phyloP scores from a whole-genome alignment of 2,888 invertebrate species.

The Omphaloscelis lunosa region DNA sequence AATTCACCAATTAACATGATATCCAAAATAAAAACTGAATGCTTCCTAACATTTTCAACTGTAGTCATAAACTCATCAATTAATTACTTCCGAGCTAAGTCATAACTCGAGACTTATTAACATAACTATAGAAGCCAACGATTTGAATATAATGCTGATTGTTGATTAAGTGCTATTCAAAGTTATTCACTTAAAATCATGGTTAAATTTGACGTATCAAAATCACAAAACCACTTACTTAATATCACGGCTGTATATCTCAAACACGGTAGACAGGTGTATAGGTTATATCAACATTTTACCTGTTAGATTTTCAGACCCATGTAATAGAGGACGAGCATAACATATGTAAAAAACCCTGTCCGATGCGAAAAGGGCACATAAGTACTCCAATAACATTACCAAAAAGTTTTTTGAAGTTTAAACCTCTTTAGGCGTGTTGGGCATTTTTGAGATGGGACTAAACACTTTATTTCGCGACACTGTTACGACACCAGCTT shows the following conservation, averaged over 20 bases:
- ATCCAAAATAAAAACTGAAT: conserved; percentile 8
- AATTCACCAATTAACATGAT: not conserved
- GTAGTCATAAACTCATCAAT: conserved; percentile 10
- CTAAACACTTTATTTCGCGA: no score
- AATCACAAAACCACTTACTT: no score
- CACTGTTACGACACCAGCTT: no score
- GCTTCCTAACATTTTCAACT: conserved; percentile 22
- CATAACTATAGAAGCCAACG: conserved; percentile 46
- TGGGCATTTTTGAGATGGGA: no score
- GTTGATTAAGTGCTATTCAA: conserved; percentile 10
- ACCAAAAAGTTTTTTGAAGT: no score
- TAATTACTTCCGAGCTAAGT: conserved; percentile 21
- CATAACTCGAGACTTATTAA: conserved; percentile 23
- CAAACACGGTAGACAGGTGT: not conserved
- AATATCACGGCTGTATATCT: not conserved
- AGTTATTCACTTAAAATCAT: conserved; percentile 6
- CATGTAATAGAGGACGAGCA: not conserved
- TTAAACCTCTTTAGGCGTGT: no score
- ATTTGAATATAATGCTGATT: conserved; percentile 61
- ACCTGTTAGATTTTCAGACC: not conserved
- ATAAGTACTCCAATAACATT: no score
- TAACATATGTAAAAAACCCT: no score
- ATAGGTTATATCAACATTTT: not conserved
- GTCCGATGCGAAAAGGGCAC: no score
- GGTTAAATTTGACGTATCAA: not conserved